phyloP scores from a whole-genome alignment of 1,140 invertebrate species.

The Musca domestica region DNA sequence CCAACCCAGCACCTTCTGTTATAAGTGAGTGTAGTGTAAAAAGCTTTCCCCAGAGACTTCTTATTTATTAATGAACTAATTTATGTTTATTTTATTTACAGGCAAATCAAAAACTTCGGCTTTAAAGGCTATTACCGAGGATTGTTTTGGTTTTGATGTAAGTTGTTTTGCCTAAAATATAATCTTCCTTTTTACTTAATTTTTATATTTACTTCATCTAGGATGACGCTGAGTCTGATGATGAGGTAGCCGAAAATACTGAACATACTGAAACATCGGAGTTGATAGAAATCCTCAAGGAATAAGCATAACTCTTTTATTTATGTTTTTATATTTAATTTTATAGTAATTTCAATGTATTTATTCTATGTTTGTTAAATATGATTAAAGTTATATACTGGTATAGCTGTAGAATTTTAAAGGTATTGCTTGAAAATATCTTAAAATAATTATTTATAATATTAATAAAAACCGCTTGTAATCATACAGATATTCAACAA shows the following conservation, averaged over 20 bases:
- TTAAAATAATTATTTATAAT: too few species aligned
- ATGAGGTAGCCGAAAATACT: conserved; percentile 31
- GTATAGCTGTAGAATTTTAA: too few species aligned
- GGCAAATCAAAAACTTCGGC: background rate
- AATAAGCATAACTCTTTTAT: background rate
- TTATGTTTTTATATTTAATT: too few species aligned
- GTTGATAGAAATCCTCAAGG: conserved; percentile 18
- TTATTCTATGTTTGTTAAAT: too few species aligned
- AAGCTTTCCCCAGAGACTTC: too few species aligned
- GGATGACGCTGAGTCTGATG: conserved; percentile 35
- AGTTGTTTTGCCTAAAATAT: too few species aligned
- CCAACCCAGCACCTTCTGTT: background rate
- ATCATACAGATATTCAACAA: too few species aligned
- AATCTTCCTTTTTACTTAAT: conserved; percentile 1
- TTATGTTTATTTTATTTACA: conserved; percentile 21
- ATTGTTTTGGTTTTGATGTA: conserved; percentile 83
- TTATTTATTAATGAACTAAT: too few species aligned
- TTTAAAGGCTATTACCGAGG: background rate
- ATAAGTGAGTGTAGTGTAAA: background rate
- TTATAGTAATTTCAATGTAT: too few species aligned
- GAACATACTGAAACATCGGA: conserved; percentile 27
- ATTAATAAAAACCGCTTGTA: too few species aligned
- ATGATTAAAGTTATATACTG: too few species aligned
- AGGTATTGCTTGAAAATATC: too few species aligned
- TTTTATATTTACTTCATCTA: conserved; percentile 18